phyloP scores from a whole-genome alignment of 1,140 invertebrate genomes.

The Drosophila repletoides region DNA sequence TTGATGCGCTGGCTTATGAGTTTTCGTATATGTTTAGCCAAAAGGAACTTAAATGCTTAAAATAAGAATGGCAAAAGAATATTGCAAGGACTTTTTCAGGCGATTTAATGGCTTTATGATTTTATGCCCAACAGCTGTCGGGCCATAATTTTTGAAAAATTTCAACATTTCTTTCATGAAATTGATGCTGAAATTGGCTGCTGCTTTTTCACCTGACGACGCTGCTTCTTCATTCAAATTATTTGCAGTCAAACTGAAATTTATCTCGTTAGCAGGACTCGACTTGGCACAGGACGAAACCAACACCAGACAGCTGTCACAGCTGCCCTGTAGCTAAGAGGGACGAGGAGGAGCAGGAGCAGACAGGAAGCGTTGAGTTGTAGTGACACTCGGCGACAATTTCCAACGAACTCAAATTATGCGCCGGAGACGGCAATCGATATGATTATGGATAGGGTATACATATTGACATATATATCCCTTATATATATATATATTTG shows the following conservation, averaged over 20 bases:
- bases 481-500: constrained; percentile 3
- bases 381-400: constrained; percentile 75
- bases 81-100: neutral
- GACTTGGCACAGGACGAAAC: constrained; percentile 5
- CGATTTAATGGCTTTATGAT: constrained; percentile 61
- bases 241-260: constrained; percentile 75
- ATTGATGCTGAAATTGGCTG: constrained; percentile 47
- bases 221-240: constrained; percentile 65
- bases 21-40: constrained; percentile 1
- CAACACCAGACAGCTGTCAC: constrained; percentile 64
- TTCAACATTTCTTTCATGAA: constrained; percentile 52
- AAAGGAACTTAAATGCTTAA: constrained; percentile 33
- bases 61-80: constrained; percentile 22
- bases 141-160: too few relatives aligned
- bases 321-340: constrained; percentile 4
- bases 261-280: constrained; percentile 71
- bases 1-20: constrained; percentile 7
- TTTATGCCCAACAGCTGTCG: constrained; percentile 32
- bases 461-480: neutral
- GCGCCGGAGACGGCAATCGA: constrained; percentile 59
- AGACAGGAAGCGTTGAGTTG: constrained; percentile 50
- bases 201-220: constrained; percentile 45
- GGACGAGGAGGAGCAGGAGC: neutral
- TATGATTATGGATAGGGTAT: constrained; percentile 34
- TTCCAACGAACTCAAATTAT: constrained; percentile 72